Evolutionary conservation across 1,140 invertebrate genomes (phyloP).

Genomic region (Heterodera carotae): DNA sequence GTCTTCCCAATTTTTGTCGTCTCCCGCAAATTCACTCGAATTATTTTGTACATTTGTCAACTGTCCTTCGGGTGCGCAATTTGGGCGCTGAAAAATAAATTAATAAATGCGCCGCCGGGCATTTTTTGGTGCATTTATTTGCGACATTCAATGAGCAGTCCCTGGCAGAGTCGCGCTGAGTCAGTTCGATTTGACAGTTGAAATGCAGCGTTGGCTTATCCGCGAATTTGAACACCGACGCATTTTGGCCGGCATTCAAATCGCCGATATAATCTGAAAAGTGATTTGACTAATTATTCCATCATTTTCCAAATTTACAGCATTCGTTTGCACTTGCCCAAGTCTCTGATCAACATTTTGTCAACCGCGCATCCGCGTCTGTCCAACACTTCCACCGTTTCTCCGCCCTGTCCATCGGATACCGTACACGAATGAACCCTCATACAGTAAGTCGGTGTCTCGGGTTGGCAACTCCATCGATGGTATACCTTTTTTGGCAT

Average conservation of each 20-base stretch:
- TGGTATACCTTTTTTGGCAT: slow-evolving; percentile 33
- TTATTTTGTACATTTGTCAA: background rate
- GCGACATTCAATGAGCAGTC: slow-evolving; percentile 52
- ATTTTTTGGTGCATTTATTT: slow-evolving; percentile 13
- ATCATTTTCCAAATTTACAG: too few species aligned
- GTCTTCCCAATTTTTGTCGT: background rate
- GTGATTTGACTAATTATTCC: background rate
- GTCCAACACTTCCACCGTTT: slow-evolving; percentile 61
- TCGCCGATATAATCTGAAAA: slow-evolving; percentile 55
- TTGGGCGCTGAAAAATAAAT: slow-evolving; percentile 49
- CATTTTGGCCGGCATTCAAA: slow-evolving; percentile 54
- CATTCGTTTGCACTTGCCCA: slow-evolving; percentile 3
- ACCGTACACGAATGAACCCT: slow-evolving; percentile 57
- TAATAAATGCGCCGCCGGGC: too few species aligned
- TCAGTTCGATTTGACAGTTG: slow-evolving; percentile 63
- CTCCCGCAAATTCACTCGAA: background rate
- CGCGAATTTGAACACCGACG: slow-evolving; percentile 65
- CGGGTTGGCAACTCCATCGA: slow-evolving; percentile 42
- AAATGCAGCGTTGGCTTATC: slow-evolving; percentile 61
- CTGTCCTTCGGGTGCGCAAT: slow-evolving; percentile 25
- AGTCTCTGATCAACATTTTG: slow-evolving; percentile 19
- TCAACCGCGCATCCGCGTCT: slow-evolving; percentile 50
- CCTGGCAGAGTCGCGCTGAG: slow-evolving; percentile 53
- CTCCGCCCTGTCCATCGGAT: slow-evolving; percentile 62
- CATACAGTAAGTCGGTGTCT: slow-evolving; percentile 60